Percentiles rank a stretch among this genome's conserved stretches.
These are phyloP conservation scores for Mus spretus DNA, from an alignment of 2,797 vertebrate species.

Conservation along the genomic window DNA sequence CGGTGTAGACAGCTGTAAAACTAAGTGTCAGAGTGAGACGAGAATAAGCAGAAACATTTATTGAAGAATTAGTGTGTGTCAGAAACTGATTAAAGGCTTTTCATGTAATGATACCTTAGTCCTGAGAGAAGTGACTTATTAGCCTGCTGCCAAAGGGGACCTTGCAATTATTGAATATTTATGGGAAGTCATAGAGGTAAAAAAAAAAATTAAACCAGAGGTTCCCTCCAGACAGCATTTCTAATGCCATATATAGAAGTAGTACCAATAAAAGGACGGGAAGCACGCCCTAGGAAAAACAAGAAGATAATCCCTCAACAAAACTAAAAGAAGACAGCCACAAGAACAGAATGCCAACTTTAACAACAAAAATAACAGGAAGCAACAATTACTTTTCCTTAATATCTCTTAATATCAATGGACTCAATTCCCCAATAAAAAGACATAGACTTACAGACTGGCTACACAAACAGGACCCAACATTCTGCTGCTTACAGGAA, in stretches of 20 bases:
- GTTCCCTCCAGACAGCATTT: not conserved
- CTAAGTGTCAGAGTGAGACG: not conserved
- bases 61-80: not conserved
- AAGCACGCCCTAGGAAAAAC: too few species aligned
- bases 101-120: not conserved
- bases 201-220: not conserved
- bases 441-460: too few species aligned
- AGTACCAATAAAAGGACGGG: too few species aligned
- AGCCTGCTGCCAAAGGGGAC: not conserved
- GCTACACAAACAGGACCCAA: too few species aligned
- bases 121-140: fast-evolving
- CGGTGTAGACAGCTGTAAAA: not conserved
- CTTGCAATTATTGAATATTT: not conserved
- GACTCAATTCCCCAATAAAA: too few species aligned
- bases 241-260: not conserved
- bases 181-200: not conserved
- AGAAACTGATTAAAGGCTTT: not conserved
- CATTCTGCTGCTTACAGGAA: too few species aligned
- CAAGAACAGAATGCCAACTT: too few species aligned
- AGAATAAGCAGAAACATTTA: not conserved
- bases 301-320: too few species aligned
- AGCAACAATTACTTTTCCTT: too few species aligned
- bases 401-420: too few species aligned
- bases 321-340: too few species aligned
- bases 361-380: too few species aligned